Base-by-base conservation (phyloP, 2,797 vertebrate species). In the Florisuga fusca region DNA sequence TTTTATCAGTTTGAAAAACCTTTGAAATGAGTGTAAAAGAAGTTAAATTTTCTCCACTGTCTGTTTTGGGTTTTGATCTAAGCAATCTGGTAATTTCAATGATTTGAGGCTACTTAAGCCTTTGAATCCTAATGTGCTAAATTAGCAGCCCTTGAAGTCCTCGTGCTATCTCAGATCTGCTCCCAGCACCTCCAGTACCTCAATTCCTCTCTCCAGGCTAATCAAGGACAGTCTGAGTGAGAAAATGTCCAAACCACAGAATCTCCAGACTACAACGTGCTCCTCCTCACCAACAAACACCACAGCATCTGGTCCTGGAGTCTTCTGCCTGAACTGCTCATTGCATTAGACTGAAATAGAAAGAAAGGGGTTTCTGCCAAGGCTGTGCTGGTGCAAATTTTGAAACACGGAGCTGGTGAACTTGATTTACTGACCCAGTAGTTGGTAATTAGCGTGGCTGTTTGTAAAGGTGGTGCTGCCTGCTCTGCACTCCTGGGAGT, bases 1-100 rank as follows among this genome's bases (percentile, higher is more conserved):
- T 92, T 74, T 74, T 67, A 91, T 92, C 92, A 61, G 67, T 57
- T 55, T 4, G 31, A 87, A 90, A 89, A 69, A 6, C 8, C 92
- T 95, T 95, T 95, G 93, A 95, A 95, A 96, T 59, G 31, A 74
- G 29, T 6, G 2, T 81, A 68, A 90, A 93, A 88, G 88, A 80
- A 88, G 46, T 75, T 63, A 67, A 34, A 89, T 92, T 87, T 77
- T 91, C 75, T 96, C 82, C 66, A 51, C 66, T 84, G 62, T 61
- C 54, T 95, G 90, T 83, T 93, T 91, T 92, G 89, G 84, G 89
- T 93, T 66, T 85, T 87, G 63, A 94, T 92, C 78, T 85, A 85
- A 96, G 92, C 45, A 74, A 74, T 87, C 72, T 15, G 64, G 31
- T 95, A 80, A 89, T 92, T 64, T 87, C 74, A 89, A 76, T 0